A percentile compares a stretch with the other conserved stretches of the same genome.
phyloP scores from a whole-genome alignment of 2,888 invertebrate species.

The Ornithoptera priamus region DNA sequence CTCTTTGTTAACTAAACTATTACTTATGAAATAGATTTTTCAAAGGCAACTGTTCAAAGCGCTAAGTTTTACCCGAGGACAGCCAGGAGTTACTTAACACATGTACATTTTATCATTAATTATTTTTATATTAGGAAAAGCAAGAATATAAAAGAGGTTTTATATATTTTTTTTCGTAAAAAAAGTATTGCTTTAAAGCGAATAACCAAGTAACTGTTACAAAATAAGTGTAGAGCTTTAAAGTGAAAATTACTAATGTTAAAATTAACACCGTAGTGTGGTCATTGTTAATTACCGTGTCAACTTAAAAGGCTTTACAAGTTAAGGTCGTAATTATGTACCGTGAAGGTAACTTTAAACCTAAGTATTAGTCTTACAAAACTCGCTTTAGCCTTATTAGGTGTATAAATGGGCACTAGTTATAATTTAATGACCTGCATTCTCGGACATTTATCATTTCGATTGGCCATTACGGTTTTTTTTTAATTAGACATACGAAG shows the following conservation, averaged over 20 bases:
- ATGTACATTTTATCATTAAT: too few relatives aligned
- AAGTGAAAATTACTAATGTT: slow-evolving; percentile 3
- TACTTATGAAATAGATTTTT: slow-evolving; percentile 13
- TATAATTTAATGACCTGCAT: slow-evolving; percentile 22
- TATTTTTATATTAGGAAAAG: too few relatives aligned
- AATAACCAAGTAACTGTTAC: too few relatives aligned
- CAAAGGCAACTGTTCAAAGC: too few relatives aligned
- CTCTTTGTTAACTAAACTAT: slow-evolving; percentile 34
- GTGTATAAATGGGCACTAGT: slow-evolving; percentile 7
- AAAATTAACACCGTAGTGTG: slow-evolving; percentile 10
- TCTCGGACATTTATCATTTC: slow-evolving; percentile 5
- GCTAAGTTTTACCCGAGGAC: too few relatives aligned
- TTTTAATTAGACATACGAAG: too few relatives aligned
- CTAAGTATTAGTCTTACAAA: slow-evolving; percentile 17
- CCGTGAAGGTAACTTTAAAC: slow-evolving; percentile 18
- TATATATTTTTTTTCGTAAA: too few relatives aligned
- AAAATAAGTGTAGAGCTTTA: neutral
- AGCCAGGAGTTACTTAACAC: too few relatives aligned
- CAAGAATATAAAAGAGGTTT: too few relatives aligned
- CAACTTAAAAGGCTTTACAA: slow-evolving; percentile 22
- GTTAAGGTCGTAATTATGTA: slow-evolving; percentile 27
- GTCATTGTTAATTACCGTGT: slow-evolving; percentile 22
- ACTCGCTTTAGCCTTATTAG: slow-evolving; percentile 22
- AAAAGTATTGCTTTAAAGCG: too few relatives aligned
- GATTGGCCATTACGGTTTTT: neutral